Base-by-base conservation (phyloP, 1,140 invertebrate species). In the Nasonia giraulti region DNA sequence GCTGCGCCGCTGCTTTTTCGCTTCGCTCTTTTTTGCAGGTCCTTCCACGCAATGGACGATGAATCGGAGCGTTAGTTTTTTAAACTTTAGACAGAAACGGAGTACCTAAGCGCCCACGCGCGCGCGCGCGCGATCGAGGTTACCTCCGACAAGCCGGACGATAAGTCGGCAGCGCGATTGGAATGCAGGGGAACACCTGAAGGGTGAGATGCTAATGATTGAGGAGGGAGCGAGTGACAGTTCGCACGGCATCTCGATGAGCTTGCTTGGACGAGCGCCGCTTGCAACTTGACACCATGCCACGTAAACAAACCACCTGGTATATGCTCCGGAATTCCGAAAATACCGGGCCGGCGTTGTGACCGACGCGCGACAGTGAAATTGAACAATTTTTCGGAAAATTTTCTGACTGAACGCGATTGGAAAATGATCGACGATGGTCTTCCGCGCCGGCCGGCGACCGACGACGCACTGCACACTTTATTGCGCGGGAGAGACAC, bases 171-270 rank as follows among this genome's bases (percentile, higher is more conserved):
- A 17, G 6, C 55, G 55, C 14, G 17, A n/a, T 62, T 62, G 6
- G 12, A 20, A 55, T 55, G 20, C 55, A 2, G 55, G 6, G 55
- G 20, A 62, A 20, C 55, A 62, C 55, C 55, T n/a, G 55, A 62
- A n/a, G 55, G 55, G 55, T 62, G 20, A 20, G 55, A 62, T 62
- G 6, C 14, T 7, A 7, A n/a, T 62, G 2, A 50, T 50, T 10
- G 40, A 8, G 40, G 40, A 44, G 40, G 8, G 40, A 44, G 37
- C 37, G 37, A 44, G 17, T 75, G 73, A 33, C 73, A 75, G 75
- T 73, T 84, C 44, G 62, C 11, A 55, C 55, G 77, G 81, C 77
- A 71, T 69, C 85, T 86, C 81, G 84, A 85, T 73, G 33, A 82
- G 12, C 47, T 71, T 75, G 37, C 80, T 80, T 69, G 27, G 85